These are phyloP conservation scores for Clarias platycephalus DNA, from an alignment of 2,797 vertebrate genomes.

Conservation along the genomic window DNA sequence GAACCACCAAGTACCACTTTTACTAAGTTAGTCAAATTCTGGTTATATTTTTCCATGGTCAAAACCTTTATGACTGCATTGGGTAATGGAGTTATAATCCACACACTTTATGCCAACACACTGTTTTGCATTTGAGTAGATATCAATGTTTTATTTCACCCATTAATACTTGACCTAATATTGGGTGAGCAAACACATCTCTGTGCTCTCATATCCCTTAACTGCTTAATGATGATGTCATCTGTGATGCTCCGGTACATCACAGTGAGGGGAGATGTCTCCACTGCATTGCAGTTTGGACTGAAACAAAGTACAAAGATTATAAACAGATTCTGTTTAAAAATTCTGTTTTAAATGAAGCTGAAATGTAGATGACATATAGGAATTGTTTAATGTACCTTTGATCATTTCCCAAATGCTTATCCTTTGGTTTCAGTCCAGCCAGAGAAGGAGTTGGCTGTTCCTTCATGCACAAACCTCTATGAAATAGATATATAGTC, in stretches of 20 bases:
- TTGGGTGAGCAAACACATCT: conserved; percentile 43
- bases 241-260: conserved; percentile 50
- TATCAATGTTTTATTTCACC: neutral
- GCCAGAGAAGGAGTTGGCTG: conserved; percentile 8
- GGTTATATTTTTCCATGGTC: neutral
- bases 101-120: neutral
- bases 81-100: neutral
- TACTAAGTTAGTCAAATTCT: neutral
- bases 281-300: conserved; percentile 32
- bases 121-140: neutral
- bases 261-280: conserved; percentile 44
- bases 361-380: neutral
- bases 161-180: neutral
- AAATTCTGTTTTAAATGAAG: neutral
- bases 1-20: neutral
- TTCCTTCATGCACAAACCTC: conserved; percentile 49
- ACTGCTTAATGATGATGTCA: conserved; percentile 52
- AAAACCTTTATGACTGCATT: neutral
- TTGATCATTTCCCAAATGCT: conserved; percentile 20
- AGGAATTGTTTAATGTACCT: conserved; percentile 30
- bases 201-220: conserved; percentile 53
- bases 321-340: conserved; percentile 3
- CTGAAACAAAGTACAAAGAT: conserved; percentile 32
- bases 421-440: conserved; percentile 24
- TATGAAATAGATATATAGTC: conserved; percentile 23